Conservation (phyloP, 2,797 vertebrate species). For the Morus bassanus region DNA sequence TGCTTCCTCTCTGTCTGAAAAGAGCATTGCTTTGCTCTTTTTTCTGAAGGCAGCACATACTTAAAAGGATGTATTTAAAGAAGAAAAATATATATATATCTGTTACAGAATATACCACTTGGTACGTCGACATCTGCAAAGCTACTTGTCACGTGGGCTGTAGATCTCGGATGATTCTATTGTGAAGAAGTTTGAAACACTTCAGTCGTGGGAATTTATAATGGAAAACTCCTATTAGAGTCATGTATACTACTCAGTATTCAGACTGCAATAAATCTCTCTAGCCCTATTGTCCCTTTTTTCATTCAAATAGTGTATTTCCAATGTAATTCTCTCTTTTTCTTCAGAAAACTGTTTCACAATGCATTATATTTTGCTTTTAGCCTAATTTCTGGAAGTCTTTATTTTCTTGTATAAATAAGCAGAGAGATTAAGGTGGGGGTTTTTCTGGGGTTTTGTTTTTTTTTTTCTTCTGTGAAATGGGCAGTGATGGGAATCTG, state of each 20-base stretch:
- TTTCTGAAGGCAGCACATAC: background rate
- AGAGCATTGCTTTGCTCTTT: background rate
- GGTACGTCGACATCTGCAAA: background rate
- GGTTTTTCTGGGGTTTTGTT: too few species aligned
- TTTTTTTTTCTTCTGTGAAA: background rate
- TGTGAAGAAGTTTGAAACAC: background rate
- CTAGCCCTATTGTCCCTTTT: background rate
- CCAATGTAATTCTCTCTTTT: background rate
- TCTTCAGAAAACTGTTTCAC: background rate
- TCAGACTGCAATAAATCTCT: constrained; percentile 18
- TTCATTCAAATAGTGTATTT: background rate
- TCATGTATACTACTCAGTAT: background rate
- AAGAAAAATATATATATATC: background rate
- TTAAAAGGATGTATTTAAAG: background rate
- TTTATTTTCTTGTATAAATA: background rate
- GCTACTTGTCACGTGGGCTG: background rate
- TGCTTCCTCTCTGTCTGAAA: background rate
- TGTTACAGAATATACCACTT: background rate
- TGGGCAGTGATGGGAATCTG: accelerated
- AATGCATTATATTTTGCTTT: background rate
- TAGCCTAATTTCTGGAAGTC: background rate
- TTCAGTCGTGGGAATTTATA: background rate
- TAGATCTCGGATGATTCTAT: background rate
- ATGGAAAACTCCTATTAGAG: background rate
- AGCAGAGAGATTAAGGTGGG: background rate